Base-by-base conservation (phyloP, 2,797 vertebrate species). In the Knipowitschia caucasica region DNA sequence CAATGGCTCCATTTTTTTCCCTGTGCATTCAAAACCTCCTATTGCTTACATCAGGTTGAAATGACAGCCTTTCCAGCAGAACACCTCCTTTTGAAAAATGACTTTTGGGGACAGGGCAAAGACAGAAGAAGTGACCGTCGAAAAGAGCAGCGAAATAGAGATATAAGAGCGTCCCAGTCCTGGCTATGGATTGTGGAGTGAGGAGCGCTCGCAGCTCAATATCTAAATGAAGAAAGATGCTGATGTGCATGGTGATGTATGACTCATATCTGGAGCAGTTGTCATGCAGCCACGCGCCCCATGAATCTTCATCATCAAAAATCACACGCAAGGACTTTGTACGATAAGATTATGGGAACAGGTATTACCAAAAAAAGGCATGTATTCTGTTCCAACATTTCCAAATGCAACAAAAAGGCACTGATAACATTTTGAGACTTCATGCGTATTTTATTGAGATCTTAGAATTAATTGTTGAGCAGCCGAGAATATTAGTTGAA, bases 141-240 rank as follows among this genome's bases (percentile, higher is more conserved):
- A 64, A 67, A 84, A 79, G 67, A 49, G 65, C 42, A 57, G 52
- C 68, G 71, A 80, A 85, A 84, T 78, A 83, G 77, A 84, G 73
- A 73, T 73, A 65, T 77, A 86, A 78, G 74, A 62, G 60, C 65
- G 57, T 63, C 54, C 42, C 42, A 42, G 77, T 59, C 62, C 56
- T 42, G 62, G 59, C 74, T 78, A 84, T 80, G 59, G 77, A 83
- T 86, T 18, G 65, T 61, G 65, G 65, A 77, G 75, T 66, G 69
- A 77, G 74, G 73, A 82, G 72, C 64, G 56, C 64, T 74, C 71
- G 58, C 55, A 69, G 83, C 80, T 82, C 86, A 78, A 89, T 88
- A 81, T 51, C 71, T 67, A 85, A 84, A 86, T 87, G 71, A 84
- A 84, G 84, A 86, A 86, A 86, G 77, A 87, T 86, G 86, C 83